Evolutionary conservation across 1,140 invertebrate species (phyloP).

Genomic region (Stegodyphus dumicola): DNA sequence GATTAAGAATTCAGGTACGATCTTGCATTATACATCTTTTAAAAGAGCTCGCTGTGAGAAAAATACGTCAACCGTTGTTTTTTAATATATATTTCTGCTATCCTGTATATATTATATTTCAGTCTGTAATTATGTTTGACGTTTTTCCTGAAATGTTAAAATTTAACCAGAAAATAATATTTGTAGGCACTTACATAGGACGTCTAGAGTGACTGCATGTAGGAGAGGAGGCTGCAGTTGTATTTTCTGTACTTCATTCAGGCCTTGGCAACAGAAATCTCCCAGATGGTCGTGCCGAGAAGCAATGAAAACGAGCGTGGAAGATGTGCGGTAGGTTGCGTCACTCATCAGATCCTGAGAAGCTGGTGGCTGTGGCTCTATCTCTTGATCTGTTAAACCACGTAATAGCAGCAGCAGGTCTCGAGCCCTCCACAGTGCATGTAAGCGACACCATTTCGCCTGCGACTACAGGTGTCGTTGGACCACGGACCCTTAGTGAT

Average conservation of each 20-base stretch:
- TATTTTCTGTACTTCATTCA: conserved; percentile 63
- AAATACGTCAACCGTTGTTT: too few species aligned
- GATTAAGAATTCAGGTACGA: too few species aligned
- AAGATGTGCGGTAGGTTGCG: conserved; percentile 63
- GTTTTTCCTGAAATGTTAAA: too few species aligned
- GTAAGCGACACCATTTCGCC: conserved; percentile 65
- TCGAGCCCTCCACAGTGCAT: conserved; percentile 64
- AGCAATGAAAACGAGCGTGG: conserved; percentile 64
- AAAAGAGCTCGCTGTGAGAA: too few species aligned
- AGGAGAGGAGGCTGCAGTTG: conserved; percentile 64
- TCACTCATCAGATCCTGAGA: conserved; percentile 64
- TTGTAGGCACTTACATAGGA: conserved; percentile 63
- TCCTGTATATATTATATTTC: too few species aligned
- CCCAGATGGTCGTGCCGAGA: conserved; percentile 63
- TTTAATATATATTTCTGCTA: too few species aligned
- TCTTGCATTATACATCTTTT: too few species aligned
- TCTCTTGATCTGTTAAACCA: conserved; percentile 65
- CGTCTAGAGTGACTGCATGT: conserved; percentile 62
- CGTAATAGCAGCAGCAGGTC: conserved; percentile 65
- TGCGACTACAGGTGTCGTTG: conserved; percentile 63
- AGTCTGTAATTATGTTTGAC: too few species aligned
- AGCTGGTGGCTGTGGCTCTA: conserved; percentile 60
- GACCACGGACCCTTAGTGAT: conserved; percentile 60
- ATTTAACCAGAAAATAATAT: too few species aligned
- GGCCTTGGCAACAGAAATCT: conserved; percentile 65